Base-by-base conservation (phyloP, 2,888 invertebrate genomes). In the Lutraria lutraria region DNA sequence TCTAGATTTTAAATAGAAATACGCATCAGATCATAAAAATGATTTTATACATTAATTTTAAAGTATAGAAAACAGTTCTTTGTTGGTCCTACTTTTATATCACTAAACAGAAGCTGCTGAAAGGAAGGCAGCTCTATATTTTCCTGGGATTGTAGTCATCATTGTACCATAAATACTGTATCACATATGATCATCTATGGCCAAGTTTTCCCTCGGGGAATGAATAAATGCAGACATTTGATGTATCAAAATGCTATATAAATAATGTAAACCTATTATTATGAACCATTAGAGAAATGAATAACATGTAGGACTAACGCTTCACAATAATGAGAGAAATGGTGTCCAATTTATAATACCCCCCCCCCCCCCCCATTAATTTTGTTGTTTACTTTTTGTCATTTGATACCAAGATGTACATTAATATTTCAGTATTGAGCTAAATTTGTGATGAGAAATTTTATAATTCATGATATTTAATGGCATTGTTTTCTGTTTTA, bases 181-280 rank as follows among this genome's bases (percentile, higher is more conserved):
- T 25, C n/a, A 68, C 25, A 25, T 68, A 25, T 68, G 63, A 25
- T 12, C 8, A 25, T n/a, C 63, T 25, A 60, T 60, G 19, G n/a
- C 60, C 63, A 68, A 12, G 25, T 60, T 25, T 13, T 68, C 63
- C 63, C 25, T 68, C n/a, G 63, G 63, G 43, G 63, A 68, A 25
- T 68, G n/a, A n/a, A 68, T 25, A 68, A n/a, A 68, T 68, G 63
- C 25, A 68, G 63, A 68, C 63, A 68, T n/a, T n/a, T 25, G 25
- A 68, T 68, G n/a, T 25, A 68, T n/a, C 25, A 12, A 68, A 68
- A 68, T 68, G 25, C 63, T 25, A 25, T 25, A 68, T 68, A 0
- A 68, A 68, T 68, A n/a, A n/a, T 21, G 63, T 68, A 68, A n/a
- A 60, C 21, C 25, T n/a, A 13, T 68, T 68, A n/a, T 25, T 68